Percentiles rank a stretch among this genome's conserved stretches.
phyloP scores from a whole-genome alignment of 2,888 invertebrate species.

The Lamellibrachia satsuma region DNA sequence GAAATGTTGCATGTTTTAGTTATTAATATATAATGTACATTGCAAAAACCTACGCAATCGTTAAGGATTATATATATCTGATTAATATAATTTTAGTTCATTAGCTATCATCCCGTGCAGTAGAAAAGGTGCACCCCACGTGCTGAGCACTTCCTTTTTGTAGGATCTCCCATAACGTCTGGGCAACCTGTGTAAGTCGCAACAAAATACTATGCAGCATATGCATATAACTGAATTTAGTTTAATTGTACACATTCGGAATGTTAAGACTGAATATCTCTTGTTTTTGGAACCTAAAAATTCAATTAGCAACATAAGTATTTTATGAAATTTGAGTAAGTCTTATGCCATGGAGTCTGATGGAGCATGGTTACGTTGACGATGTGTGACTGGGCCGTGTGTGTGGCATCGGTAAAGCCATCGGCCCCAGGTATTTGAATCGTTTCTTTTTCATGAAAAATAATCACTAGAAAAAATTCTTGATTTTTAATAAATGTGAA shows the following conservation, averaged over 20 bases:
- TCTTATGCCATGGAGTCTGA: not conserved
- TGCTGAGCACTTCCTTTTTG: slow-evolving; percentile 17
- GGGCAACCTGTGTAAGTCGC: not conserved
- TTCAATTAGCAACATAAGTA: not conserved
- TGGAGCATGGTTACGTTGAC: not conserved
- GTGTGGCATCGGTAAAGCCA: not conserved
- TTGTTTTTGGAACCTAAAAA: not conserved
- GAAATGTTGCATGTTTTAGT: not conserved
- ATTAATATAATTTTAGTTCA: not conserved
- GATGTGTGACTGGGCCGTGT: not conserved
- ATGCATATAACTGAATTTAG: not conserved
- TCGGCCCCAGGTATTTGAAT: not conserved
- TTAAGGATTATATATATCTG: not conserved
- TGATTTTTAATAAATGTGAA: too few relatives aligned
- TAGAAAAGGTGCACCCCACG: not conserved
- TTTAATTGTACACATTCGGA: not conserved
- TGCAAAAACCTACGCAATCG: not conserved
- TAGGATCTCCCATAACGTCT: not conserved
- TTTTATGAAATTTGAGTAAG: not conserved
- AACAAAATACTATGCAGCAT: not conserved
- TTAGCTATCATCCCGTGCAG: slow-evolving; percentile 1
- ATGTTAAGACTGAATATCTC: not conserved
- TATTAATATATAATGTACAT: not conserved
- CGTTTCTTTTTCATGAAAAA: not conserved
- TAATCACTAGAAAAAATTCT: not conserved